A percentile compares a stretch with the other conserved stretches of the same genome.
Evolutionary conservation across 2,888 invertebrate species (phyloP).

Genomic region (Sycophila texana): DNA sequence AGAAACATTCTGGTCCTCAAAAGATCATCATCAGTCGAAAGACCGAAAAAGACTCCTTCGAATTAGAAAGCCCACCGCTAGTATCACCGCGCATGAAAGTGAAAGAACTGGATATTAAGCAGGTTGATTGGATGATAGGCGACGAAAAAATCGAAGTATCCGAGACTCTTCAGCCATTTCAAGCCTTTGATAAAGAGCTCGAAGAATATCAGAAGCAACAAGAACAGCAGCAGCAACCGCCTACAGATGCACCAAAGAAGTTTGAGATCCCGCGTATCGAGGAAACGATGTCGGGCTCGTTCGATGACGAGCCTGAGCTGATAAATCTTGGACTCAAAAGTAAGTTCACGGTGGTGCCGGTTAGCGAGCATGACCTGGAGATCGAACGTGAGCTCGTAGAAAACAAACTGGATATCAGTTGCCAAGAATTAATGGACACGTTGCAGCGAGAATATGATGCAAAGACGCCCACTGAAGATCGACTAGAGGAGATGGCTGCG

Average conservation of each 20-base stretch:
- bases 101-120: conserved; percentile 70
- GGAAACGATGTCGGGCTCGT: conserved; percentile 35
- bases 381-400: conserved; percentile 70
- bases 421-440: conserved; percentile 72
- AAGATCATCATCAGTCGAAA: conserved; percentile 53
- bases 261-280: conserved; percentile 51
- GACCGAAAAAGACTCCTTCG: conserved; percentile 65
- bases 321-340: conserved; percentile 44
- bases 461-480: conserved; percentile 69
- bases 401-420: conserved; percentile 70
- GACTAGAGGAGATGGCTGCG: conserved; percentile 58
- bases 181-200: conserved; percentile 71
- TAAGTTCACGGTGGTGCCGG: conserved; percentile 68
- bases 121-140: conserved; percentile 73
- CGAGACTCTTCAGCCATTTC: conserved; percentile 69
- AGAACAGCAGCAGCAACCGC: conserved; percentile 56
- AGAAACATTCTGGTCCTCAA: conserved; percentile 51
- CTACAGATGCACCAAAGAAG: neutral
- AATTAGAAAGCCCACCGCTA: conserved; percentile 69
- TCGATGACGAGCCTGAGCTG: conserved; percentile 31
- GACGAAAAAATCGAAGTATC: conserved; percentile 73
- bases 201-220: conserved; percentile 69
- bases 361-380: conserved; percentile 67
- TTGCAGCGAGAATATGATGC: conserved; percentile 70
- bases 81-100: conserved; percentile 68